Evolutionary conservation across 2,797 vertebrate species (phyloP).

Genomic region (Mionectes olivaceus): DNA sequence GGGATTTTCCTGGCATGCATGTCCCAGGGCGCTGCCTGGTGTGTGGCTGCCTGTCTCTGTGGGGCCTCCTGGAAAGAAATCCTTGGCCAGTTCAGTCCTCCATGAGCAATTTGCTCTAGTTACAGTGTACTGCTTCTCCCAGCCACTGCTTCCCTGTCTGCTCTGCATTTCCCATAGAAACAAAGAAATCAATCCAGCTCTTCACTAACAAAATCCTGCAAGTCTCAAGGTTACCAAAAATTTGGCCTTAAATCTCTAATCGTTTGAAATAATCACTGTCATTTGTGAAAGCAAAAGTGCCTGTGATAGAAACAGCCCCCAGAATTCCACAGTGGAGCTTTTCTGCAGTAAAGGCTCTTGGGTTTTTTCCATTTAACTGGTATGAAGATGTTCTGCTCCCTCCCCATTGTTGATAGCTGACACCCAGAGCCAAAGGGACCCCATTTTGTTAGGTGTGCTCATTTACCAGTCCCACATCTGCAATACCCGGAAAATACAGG

Average conservation of each 20-base stretch:
- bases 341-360: neutral
- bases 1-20: neutral
- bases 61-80: neutral
- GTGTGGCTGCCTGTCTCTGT: neutral
- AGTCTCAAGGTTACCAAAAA: neutral
- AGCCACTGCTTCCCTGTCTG: neutral
- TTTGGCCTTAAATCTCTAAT: neutral
- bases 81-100: neutral
- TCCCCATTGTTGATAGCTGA: rapidly evolving
- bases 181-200: neutral
- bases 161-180: neutral
- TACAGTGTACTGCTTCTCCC: neutral
- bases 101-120: neutral
- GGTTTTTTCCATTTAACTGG: neutral
- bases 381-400: neutral
- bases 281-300: neutral
- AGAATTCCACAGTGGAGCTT: neutral
- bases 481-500: neutral
- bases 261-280: neutral
- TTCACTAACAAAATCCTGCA: neutral
- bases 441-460: neutral
- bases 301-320: neutral
- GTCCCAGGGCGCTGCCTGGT: neutral
- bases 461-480: neutral
- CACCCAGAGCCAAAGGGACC: neutral